Evolutionary conservation across 2,888 invertebrate genomes (phyloP).

Genomic region (Drosophila cyrtoloma): DNA sequence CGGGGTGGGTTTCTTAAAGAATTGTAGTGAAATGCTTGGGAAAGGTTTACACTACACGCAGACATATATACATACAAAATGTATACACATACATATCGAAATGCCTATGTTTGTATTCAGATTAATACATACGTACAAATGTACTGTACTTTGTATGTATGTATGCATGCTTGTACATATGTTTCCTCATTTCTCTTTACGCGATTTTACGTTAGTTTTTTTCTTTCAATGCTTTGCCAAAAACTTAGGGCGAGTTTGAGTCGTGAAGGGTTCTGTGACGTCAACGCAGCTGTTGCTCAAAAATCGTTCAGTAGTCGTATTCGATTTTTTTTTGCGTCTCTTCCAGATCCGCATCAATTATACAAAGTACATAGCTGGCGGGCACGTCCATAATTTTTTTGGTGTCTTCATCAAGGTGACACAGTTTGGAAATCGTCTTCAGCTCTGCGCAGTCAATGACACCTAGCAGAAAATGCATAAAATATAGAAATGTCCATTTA

Average conservation of each 20-base stretch:
- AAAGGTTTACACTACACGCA: constrained; percentile 53
- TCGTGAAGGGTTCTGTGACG: constrained; percentile 63
- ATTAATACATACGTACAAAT: constrained; percentile 5
- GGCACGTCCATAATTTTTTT: constrained; percentile 28
- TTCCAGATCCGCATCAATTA: constrained; percentile 47
- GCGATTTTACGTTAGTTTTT: constrained; percentile 44
- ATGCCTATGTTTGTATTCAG: constrained; percentile 12
- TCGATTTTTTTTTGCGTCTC: constrained; percentile 35
- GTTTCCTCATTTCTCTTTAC: constrained; percentile 38
- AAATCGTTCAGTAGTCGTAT: constrained; percentile 47
- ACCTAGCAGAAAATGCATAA: constrained; percentile 16
- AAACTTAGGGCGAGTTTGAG: constrained; percentile 46
- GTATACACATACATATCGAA: constrained; percentile 15
- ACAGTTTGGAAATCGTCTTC: constrained; percentile 44
- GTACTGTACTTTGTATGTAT: constrained; percentile 10
- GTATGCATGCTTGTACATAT: constrained; percentile 12
- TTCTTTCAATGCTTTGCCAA: constrained; percentile 62
- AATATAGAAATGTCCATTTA: constrained; percentile 44
- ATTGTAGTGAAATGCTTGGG: constrained; percentile 70
- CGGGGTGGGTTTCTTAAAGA: constrained; percentile 73
- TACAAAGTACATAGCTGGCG: constrained; percentile 27
- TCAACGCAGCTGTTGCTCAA: constrained; percentile 70
- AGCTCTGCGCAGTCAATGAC: constrained; percentile 45
- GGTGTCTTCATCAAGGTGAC: constrained; percentile 60
- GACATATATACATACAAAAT: constrained; percentile 16